Evolutionary conservation across 2,888 invertebrate species (phyloP).

Genomic region (Bimastos eiseni): DNA sequence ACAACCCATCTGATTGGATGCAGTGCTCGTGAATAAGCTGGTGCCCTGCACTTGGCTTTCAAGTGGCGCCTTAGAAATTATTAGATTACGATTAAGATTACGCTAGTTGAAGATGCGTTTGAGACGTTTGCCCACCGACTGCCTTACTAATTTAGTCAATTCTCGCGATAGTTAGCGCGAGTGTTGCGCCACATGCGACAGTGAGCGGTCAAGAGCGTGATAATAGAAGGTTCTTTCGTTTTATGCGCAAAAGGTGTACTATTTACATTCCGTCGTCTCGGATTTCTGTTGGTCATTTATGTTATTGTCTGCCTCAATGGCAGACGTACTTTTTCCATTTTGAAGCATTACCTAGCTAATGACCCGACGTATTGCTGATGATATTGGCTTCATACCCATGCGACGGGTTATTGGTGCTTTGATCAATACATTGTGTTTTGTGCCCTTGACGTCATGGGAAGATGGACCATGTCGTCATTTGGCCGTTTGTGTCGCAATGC

Average conservation of each 20-base stretch:
- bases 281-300: neutral
- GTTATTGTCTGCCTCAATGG: neutral
- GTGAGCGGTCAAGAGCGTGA: neutral
- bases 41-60: too few species aligned
- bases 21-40: too few species aligned
- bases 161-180: neutral
- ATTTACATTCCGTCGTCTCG: neutral
- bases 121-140: neutral
- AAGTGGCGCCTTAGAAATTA: too few species aligned
- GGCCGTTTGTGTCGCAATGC: neutral
- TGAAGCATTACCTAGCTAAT: neutral
- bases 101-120: neutral
- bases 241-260: neutral
- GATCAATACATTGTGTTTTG: neutral
- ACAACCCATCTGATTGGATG: too few species aligned
- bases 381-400: neutral
- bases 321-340: neutral
- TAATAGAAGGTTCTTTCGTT: constrained; percentile 13
- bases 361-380: neutral
- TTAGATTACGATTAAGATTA: too few species aligned
- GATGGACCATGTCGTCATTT: neutral
- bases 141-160: neutral
- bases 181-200: neutral
- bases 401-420: neutral
- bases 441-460: neutral